Evolutionary conservation across 2,888 invertebrate genomes (phyloP), one percentile per base, ranked within the genome.

Genomic region (Conistra vaccinii): DNA sequence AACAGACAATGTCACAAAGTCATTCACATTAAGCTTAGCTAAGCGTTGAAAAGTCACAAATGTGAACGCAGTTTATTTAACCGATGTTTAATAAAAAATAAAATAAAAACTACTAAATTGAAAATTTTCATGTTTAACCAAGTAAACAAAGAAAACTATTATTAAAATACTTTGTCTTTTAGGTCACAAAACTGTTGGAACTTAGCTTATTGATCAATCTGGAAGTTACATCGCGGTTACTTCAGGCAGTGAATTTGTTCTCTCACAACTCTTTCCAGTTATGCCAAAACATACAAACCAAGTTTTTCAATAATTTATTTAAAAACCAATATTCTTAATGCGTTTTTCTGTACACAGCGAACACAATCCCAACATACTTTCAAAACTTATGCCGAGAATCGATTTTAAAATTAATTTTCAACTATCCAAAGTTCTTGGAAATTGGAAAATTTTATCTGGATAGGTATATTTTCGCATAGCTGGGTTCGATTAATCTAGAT

Each of bases 191-290:
- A 26, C 23, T 72, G 6, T 39, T 23, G 14, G 12, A 71, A 55
- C 14, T 17, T 29, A 29, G 0, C 17, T 39, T 29, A 29, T 29
- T 71, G 10, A 71, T 55, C 12, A 57, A 32, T 45, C 17, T 17
- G 55, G 20, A 72, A 57, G 74, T 29, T 23, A 51, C n/a, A 1
- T 14, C n/a, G n/a, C 12, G 23, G 12, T 51, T 29, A 0, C 14
- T 35, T 35, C n/a, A 2, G 14, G 55, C n/a, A 77, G 66, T 48
- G 20, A 12, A n/a, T 78, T 78, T 75, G 75, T 75, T 75, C 78
- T 32, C 29, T 39, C 10, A 29, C 29, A 57, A 57, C 7, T 39
- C 35, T 10, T 2, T 17, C 2, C n/a, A 45, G 20, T 20, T 63
- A 5, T 29, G 55, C n/a, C 26, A 14, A 74, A 67, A 66, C 35